Conservation (phyloP, 2,888 invertebrate species). For the Callosobruchus maculatus region DNA sequence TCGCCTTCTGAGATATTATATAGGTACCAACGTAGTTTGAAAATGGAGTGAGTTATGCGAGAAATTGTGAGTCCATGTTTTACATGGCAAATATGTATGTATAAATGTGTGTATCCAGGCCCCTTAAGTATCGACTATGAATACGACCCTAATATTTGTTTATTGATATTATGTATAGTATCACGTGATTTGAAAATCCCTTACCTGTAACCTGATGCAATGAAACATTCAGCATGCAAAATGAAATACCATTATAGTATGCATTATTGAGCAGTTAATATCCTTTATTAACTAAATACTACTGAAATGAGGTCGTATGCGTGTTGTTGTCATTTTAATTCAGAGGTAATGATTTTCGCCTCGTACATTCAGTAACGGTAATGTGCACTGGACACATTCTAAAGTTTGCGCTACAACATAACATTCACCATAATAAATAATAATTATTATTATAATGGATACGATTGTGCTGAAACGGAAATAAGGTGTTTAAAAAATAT, state of each 20-base stretch:
- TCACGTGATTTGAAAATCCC: background rate
- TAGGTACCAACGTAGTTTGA: no score
- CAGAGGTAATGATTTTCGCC: background rate
- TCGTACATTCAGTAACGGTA: background rate
- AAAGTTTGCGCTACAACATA: background rate
- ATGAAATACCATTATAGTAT: background rate
- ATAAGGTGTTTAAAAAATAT: background rate
- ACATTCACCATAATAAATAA: background rate
- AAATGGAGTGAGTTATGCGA: no score
- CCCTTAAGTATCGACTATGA: no score
- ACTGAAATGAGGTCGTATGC: background rate
- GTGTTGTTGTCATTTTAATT: background rate
- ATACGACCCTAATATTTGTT: no score
- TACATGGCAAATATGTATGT: no score
- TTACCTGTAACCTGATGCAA: background rate
- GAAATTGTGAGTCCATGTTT: no score
- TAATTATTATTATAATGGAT: background rate
- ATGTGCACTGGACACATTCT: background rate
- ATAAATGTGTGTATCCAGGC: no score
- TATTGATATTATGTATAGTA: background rate
- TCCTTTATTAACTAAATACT: background rate
- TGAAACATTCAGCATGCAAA: background rate
- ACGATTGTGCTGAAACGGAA: background rate
- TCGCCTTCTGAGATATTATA: no score
- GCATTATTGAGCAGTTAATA: background rate